Conservation (phyloP, 2,888 invertebrate genomes). For the Drosophila phalerata region DNA sequence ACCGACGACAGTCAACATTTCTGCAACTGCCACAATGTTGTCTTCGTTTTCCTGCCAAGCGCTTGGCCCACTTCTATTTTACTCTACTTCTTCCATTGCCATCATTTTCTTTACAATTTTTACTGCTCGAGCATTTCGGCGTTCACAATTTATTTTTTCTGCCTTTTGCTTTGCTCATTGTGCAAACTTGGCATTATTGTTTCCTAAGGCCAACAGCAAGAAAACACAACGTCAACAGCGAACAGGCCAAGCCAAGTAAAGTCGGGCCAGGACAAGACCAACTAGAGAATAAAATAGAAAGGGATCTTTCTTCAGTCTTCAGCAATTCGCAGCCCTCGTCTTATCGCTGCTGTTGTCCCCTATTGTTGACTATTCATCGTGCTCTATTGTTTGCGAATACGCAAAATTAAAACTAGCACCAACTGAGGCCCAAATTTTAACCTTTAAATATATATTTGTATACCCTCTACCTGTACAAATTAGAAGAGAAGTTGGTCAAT, state of each 20-base stretch:
- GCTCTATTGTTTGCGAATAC: conserved; percentile 75
- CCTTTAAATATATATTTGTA: conserved; percentile 41
- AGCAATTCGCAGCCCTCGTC: conserved; percentile 53
- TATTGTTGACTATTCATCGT: conserved; percentile 75
- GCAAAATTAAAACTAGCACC: conserved; percentile 71
- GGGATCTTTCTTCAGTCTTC: conserved; percentile 23
- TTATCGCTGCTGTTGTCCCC: conserved; percentile 53
- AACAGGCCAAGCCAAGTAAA: conserved; percentile 33
- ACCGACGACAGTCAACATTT: conserved; percentile 76
- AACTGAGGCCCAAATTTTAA: conserved; percentile 37
- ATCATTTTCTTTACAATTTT: conserved; percentile 73
- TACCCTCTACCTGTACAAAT: conserved; percentile 30
- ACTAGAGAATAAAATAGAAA: conserved; percentile 5
- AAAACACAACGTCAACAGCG: conserved; percentile 74
- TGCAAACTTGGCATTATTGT: conserved; percentile 83
- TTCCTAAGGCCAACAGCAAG: conserved; percentile 78
- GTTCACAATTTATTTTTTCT: conserved; percentile 47
- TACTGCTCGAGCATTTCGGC: conserved; percentile 70
- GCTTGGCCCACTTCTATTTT: conserved; percentile 63
- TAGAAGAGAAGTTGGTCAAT: neutral
- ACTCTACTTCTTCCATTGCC: conserved; percentile 48
- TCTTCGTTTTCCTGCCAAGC: conserved; percentile 60
- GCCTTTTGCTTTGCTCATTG: conserved; percentile 67
- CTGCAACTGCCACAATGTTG: conserved; percentile 81
- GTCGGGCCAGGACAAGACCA: conserved; percentile 21